A percentile compares a stretch with the other conserved stretches of the same genome.
phyloP scores from a whole-genome alignment of 2,888 invertebrate species.

The Magallana nippona region DNA sequence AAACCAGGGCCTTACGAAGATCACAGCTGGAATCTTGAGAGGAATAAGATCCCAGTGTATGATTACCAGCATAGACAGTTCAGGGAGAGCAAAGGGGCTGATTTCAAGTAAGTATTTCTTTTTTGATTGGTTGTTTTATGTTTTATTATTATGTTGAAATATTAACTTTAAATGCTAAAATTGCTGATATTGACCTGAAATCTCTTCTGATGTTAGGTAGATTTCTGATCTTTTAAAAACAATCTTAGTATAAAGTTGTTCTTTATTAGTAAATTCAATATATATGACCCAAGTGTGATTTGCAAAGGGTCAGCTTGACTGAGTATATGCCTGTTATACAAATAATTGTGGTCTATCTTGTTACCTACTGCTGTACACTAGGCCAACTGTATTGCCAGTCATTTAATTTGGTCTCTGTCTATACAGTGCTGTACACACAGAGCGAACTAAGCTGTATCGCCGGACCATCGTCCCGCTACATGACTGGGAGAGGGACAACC shows the following conservation, averaged over 20 bases:
- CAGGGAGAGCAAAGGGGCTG: conserved; percentile 64
- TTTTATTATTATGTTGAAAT: too few species aligned
- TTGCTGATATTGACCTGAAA: too few species aligned
- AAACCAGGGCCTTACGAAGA: conserved; percentile 70
- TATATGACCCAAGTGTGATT: too few species aligned
- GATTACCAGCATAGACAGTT: conserved; percentile 71
- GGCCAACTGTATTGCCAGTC: too few species aligned
- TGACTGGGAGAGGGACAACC: conserved; percentile 71
- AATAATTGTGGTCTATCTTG: too few species aligned
- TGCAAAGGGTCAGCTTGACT: not conserved
- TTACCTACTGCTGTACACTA: too few species aligned
- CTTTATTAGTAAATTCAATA: too few species aligned
- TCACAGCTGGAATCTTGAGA: conserved; percentile 68
- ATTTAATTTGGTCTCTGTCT: not conserved
- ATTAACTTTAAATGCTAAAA: too few species aligned
- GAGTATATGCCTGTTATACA: not conserved
- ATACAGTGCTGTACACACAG: conserved; percentile 74
- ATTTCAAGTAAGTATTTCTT: conserved; percentile 72
- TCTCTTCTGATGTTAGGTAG: too few species aligned
- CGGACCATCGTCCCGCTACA: conserved; percentile 65
- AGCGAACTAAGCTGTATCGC: conserved; percentile 63
- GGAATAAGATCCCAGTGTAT: conserved; percentile 70
- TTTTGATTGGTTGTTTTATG: not conserved
- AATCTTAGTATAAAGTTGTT: too few species aligned
- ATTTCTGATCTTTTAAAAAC: too few species aligned